Conservation (phyloP, 2,888 invertebrate species). For the Catocala sponsa region DNA sequence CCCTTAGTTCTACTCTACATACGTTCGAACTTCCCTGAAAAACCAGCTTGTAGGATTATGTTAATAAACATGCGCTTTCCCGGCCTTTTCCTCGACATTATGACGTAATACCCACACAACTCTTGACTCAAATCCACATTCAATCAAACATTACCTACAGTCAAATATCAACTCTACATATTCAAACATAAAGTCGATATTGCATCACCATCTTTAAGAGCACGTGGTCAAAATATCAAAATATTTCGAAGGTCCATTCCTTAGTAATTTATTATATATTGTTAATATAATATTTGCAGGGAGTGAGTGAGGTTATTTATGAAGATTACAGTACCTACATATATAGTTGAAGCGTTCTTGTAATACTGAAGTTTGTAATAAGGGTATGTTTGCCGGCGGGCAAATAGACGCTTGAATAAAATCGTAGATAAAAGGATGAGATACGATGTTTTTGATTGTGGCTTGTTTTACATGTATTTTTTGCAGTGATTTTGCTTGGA, state of each 20-base stretch:
- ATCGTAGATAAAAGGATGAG: slow-evolving; percentile 4
- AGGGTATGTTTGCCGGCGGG: background rate
- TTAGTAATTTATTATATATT: slow-evolving; percentile 1
- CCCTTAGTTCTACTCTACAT: no score
- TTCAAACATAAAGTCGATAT: background rate
- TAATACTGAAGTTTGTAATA: slow-evolving; percentile 7
- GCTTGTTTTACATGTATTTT: no score
- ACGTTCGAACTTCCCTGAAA: background rate
- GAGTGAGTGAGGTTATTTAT: slow-evolving; percentile 34
- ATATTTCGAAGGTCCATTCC: background rate
- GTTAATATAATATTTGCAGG: slow-evolving; percentile 3
- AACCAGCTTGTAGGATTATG: background rate
- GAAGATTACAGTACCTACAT: slow-evolving; percentile 34
- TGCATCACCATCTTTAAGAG: background rate
- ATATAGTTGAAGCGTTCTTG: slow-evolving; percentile 4
- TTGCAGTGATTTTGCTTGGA: no score
- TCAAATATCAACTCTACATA: background rate
- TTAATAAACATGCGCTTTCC: slow-evolving; percentile 1
- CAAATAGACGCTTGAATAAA: slow-evolving; percentile 6
- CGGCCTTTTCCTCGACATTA: background rate
- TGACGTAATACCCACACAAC: background rate
- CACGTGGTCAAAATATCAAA: slow-evolving; percentile 9
- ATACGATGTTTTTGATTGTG: background rate
- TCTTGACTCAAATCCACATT: background rate
- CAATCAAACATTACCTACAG: background rate